Evolutionary conservation across 2,888 invertebrate species (phyloP), one percentile per base, ranked within the genome.

Genomic region (Sarcophaga carnaria): DNA sequence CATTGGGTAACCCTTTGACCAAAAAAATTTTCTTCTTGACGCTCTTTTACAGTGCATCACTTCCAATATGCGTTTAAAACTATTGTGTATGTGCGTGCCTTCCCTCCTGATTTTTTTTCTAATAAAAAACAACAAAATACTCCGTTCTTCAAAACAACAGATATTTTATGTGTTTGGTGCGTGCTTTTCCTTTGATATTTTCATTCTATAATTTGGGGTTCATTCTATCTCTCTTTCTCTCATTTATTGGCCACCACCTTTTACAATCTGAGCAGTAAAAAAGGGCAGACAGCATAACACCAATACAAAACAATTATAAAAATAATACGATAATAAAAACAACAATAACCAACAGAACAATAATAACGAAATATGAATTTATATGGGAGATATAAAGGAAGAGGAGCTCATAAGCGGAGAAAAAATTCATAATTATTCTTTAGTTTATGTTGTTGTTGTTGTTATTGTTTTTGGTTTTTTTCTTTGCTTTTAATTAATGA

Each of bases 141-240:
- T 54, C 17, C 54, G 17, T 54, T 8, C 10, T 45, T 11, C 67
- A 67, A 45, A 14, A 54, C 17, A 54, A 12, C 54, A 17, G 4
- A 54, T 54, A 54, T 84, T 84, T 87, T 87, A 87, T 84, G 75
- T 71, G 66, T 82, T 79, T 72, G 67, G 63, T 84, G 82, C 87
- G 87, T 87, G 87, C 84, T 76, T 87, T 87, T 83, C 66, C 70
- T 80, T 70, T 69, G 27, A 80, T 37, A 80, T 66, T 76, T 76
- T 66, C 59, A 67, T 78, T 80, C 49, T 77, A 47, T 60, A 66
- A 69, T 76, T 85, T 72, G 62, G 67, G 64, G 14, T 70, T 12
- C 37, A n/a, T 74, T 60, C 27, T 60, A 10, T 25, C 47, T 22
- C 60, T 8, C 20, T 77, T 54, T 54, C 45, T 80, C 25, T 64